Base-by-base conservation (phyloP, 2,888 invertebrate species). In the Scrobipalpa costella region DNA sequence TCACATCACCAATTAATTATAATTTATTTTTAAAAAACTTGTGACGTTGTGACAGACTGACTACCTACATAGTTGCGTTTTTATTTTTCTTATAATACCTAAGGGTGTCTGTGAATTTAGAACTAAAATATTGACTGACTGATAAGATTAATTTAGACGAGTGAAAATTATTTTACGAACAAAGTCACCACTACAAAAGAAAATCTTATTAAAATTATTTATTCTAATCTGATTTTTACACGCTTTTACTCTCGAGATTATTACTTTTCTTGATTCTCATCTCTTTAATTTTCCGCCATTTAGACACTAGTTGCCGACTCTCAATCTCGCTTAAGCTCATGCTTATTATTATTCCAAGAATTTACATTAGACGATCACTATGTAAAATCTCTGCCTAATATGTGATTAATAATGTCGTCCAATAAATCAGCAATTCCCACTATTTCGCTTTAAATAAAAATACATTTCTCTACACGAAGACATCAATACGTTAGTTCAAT, bases 181-280 rank as follows among this genome's bases (percentile, higher is more conserved):
- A 9, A 21, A 21, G 21, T 21, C 6, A 21, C 1, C 13, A 21
- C 27, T 52, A 3, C 1, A 13, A 6, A 13, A 27, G 21, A 19
- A 34, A 55, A 55, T n/a, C 9, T 34, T 34, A n/a, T n/a, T 47
- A 2, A n/a, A 47, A 17, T 19, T 17, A 8, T 19, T 19, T 1
- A 5, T 34, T 33, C 34, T 55, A 55, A 55, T 55, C 34, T 55
- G 34, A 55, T 55, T 34, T 55, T 8, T 55, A 15, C 55, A 55
- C 55, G 55, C 55, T 55, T 55, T 55, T 55, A 55, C 55, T 55
- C 55, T 55, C 55, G 5, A n/a, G n/a, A 34, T 27, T 50, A 50
- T 50, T 19, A 11, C 21, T 21, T 21, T 44, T 44, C 21, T 19
- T 7, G 55, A 55, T 55, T 15, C n/a, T n/a, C 27, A 34, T 55